Percentiles rank a stretch among this genome's conserved stretches.
Evolutionary conservation across 2,113 vertebrate species (phyloP).

Genomic region (Oncorhynchus tshawytscha): DNA sequence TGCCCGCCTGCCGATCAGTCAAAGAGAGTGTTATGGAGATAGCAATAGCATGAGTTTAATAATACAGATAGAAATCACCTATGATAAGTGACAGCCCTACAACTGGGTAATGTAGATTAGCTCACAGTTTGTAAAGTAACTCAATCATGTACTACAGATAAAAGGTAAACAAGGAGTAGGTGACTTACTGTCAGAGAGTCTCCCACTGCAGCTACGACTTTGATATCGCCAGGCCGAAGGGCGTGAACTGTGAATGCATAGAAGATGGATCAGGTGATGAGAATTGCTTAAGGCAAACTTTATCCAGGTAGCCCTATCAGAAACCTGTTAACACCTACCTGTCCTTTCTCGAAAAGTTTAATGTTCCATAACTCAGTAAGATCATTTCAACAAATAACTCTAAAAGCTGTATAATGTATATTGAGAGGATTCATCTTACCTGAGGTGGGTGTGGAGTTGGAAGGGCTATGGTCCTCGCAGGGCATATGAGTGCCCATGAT

Average conservation of each 20-base stretch:
- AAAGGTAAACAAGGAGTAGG: neutral
- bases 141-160: neutral
- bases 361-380: too few species aligned
- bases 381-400: too few species aligned
- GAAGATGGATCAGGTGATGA: neutral
- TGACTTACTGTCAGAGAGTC: conserved; percentile 87
- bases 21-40: neutral
- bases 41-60: neutral
- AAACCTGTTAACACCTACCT: too few species aligned
- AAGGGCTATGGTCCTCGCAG: conserved; percentile 75
- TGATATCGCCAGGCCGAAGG: conserved; percentile 85
- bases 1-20: conserved; percentile 77
- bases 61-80: neutral
- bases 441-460: conserved; percentile 71
- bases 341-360: too few species aligned
- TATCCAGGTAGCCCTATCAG: too few species aligned
- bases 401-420: too few species aligned
- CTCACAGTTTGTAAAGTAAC: neutral
- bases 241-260: conserved; percentile 74
- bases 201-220: conserved; percentile 84
- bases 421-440: conserved; percentile 65
- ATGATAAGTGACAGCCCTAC: neutral
- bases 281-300: neutral
- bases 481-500: conserved; percentile 73
- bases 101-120: neutral